Base-by-base conservation (phyloP, 2,113 vertebrate genomes). In the Lasiurus cinereus region DNA sequence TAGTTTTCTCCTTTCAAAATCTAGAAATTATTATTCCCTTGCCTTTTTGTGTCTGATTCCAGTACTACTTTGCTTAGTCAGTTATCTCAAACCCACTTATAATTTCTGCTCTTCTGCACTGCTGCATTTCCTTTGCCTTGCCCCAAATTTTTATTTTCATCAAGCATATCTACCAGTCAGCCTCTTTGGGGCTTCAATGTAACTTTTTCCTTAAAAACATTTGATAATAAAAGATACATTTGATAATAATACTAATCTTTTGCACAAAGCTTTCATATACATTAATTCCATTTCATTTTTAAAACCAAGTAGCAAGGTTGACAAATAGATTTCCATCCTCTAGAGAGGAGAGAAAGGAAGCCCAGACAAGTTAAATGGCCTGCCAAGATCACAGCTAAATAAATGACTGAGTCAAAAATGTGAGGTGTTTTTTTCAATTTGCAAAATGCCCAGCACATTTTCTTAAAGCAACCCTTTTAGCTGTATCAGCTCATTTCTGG, bases 201-300 rank as follows among this genome's bases (percentile, higher is more conserved):
- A 22, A 80, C 54, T 54, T 85, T 59, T 56, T 89, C 14, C 15
- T 16, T 18, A 72, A 83, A 91, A 90, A 9, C 92, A 74, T 9
- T n/a, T n/a, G n/a, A n/a, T n/a, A n/a, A n/a, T n/a, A n/a, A n/a
- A 21, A 64, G 36, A 73, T 36, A 18, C 2, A 67, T 46, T n/a
- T 66, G 69, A 33, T 62, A 43, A 80, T 29, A 59, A 70, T 33
- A 29, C 73, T 59, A 72, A 76, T 69, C 12, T 11, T 83, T 87
- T 83, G 62, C 31, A 54, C 16, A 10, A 84, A 59, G 15, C 1
- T 95, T 29, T 94, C 12, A 54, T 74, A 62, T 59, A 66, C 10
- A 62, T 92, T 70, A 94, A 94, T 36, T 6, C 13, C 29, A 85
- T 66, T 94, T 82, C 10, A 82, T 86, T 91, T 59, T 78, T 56